phyloP scores from a whole-genome alignment of 2,113 vertebrate species.

The Propithecus coquereli region DNA sequence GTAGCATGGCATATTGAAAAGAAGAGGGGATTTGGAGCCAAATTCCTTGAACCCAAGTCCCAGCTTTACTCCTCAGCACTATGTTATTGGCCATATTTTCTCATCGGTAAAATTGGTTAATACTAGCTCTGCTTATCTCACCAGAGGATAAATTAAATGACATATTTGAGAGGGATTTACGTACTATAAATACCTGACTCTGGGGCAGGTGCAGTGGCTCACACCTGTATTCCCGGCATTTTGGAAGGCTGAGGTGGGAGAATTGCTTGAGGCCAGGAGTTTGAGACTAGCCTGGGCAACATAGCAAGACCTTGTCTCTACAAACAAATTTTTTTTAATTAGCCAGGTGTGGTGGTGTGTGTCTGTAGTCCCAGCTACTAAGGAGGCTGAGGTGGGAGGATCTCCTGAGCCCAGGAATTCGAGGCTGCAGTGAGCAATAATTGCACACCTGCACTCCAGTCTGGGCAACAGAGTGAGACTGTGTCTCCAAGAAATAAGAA shows the following conservation, averaged over 20 bases:
- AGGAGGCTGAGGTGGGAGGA: no score
- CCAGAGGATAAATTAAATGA: background rate
- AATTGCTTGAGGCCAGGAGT: background rate
- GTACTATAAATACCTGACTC: background rate
- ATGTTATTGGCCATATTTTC: background rate
- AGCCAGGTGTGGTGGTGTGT: no score
- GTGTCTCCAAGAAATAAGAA: background rate
- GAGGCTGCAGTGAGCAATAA: no score
- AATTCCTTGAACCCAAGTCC: background rate
- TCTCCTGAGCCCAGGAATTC: no score
- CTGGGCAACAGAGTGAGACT: background rate
- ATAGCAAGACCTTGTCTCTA: background rate
- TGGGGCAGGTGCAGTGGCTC: background rate
- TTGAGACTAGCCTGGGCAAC: background rate
- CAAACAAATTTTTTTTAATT: no score
- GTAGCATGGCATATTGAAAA: background rate
- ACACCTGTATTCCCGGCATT: background rate
- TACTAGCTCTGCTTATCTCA: background rate
- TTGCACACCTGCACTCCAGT: no score
- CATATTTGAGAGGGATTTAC: background rate
- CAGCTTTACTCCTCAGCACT: background rate
- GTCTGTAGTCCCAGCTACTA: no score
- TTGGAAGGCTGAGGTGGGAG: background rate
- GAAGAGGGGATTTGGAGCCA: background rate
- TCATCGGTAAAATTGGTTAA: background rate